Conservation (phyloP, 2,113 vertebrate species). For the Peromyscus maniculatus region DNA sequence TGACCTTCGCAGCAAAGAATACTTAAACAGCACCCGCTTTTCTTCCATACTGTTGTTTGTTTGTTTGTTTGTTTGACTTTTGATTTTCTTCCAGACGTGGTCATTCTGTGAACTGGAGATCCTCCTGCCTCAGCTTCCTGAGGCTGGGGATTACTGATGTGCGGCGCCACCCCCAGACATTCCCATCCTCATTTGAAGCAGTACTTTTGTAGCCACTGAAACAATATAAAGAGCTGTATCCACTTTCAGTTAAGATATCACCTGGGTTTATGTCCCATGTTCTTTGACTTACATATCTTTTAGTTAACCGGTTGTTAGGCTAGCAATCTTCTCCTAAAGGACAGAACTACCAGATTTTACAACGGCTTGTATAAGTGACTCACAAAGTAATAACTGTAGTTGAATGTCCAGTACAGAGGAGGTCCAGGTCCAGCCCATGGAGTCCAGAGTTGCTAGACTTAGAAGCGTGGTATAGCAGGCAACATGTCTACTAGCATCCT, state of each 20-base stretch:
- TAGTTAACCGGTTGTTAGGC: slow-evolving; percentile 11
- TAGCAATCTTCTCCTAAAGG: slow-evolving; percentile 43
- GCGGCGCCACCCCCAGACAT: neutral
- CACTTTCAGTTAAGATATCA: slow-evolving; percentile 14
- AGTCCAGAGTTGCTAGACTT: slow-evolving; percentile 32
- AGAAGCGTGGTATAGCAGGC: neutral
- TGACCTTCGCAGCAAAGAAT: slow-evolving; percentile 6
- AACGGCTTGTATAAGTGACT: slow-evolving; percentile 9
- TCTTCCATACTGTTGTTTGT: slow-evolving; percentile 16
- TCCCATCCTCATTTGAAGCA: neutral
- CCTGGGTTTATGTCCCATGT: slow-evolving; percentile 15
- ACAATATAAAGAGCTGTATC: neutral
- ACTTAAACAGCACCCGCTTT: slow-evolving; percentile 29
- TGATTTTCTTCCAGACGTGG: neutral
- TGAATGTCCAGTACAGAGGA: slow-evolving; percentile 27
- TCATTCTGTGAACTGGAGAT: neutral
- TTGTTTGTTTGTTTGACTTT: slow-evolving; percentile 9
- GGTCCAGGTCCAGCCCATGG: slow-evolving; percentile 14
- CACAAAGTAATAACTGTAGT: neutral
- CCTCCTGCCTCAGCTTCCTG: neutral
- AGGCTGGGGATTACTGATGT: neutral
- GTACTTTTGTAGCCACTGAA: neutral
- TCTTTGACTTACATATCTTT: neutral
- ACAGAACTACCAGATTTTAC: slow-evolving; percentile 35
- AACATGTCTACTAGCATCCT: slow-evolving; percentile 20